These are phyloP conservation scores for Megaustenia siamemsis DNA, from an alignment of 2,888 invertebrate species.

Conservation along the genomic window DNA sequence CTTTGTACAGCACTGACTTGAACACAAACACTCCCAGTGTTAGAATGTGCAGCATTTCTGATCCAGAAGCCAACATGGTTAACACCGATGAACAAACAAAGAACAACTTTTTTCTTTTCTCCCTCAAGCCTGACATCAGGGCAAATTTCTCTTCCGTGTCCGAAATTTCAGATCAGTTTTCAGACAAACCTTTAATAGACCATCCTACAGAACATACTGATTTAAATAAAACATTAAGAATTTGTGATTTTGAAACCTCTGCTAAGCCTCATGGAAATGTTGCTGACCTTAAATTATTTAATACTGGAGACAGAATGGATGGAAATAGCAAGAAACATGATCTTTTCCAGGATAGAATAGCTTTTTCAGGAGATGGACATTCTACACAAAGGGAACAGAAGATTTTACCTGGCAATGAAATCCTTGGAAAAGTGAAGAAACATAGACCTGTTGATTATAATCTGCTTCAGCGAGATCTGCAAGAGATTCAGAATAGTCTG, in stretches of 20 bases:
- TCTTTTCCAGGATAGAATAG: not conserved
- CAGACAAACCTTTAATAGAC: not conserved
- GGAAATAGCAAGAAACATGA: not conserved
- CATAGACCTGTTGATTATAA: constrained; percentile 47
- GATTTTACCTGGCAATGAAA: constrained; percentile 38
- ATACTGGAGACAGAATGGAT: constrained; percentile 6
- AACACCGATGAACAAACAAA: constrained; percentile 42
- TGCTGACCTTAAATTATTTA: not conserved
- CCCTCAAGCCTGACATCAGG: constrained; percentile 35
- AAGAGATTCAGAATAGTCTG: constrained; percentile 75
- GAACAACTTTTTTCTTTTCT: not conserved
- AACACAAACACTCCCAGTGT: constrained; percentile 35
- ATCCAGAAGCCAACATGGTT: not conserved
- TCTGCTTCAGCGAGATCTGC: constrained; percentile 71
- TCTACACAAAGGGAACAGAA: constrained; percentile 38
- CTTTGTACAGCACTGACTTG: constrained; percentile 58
- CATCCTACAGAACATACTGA: not conserved
- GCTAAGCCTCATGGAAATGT: not conserved
- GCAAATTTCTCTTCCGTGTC: not conserved
- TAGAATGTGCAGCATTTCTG: constrained; percentile 19
- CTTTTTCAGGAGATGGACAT: constrained; percentile 1
- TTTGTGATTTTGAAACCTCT: constrained; percentile 1
- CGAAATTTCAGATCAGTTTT: not conserved
- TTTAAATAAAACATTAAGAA: constrained; percentile 47
- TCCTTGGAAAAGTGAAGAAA: constrained; percentile 28